A percentile compares a stretch with the other conserved stretches of the same genome.
Conservation (phyloP, 2,797 vertebrate species). For the Sebastes iracundus region DNA sequence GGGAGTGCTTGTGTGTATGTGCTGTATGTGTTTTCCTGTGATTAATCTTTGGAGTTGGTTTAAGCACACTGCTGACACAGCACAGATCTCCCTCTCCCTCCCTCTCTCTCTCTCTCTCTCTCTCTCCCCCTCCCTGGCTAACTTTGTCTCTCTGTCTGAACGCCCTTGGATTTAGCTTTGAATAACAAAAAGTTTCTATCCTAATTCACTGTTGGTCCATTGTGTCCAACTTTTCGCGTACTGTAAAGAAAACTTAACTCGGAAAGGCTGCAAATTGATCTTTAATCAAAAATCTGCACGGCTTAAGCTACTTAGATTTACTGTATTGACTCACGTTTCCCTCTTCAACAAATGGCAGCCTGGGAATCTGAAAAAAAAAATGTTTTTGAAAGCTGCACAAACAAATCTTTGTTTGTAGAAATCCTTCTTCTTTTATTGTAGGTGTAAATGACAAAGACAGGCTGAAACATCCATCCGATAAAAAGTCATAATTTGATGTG, state of each 20-base stretch:
- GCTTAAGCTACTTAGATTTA: constrained; percentile 20
- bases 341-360: not conserved
- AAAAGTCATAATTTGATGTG: not conserved
- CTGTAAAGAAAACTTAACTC: constrained; percentile 7
- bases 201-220: constrained; percentile 62
- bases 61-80: constrained; percentile 83
- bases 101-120: not conserved
- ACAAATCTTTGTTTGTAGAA: not conserved
- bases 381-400: not conserved
- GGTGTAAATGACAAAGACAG: not conserved
- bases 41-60: constrained; percentile 84
- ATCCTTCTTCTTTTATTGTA: not conserved
- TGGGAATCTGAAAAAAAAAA: not conserved
- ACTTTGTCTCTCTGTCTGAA: constrained; percentile 73
- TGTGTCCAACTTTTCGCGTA: constrained; percentile 39
- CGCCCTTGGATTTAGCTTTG: constrained; percentile 81
- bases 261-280: constrained; percentile 27
- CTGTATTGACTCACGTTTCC: not conserved
- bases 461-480: not conserved
- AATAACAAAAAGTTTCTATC: constrained; percentile 76
- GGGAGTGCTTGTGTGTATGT: constrained; percentile 43
- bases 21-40: constrained; percentile 81
- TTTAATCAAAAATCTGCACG: constrained; percentile 28
- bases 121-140: constrained; percentile 59
- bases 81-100: constrained; percentile 70